Percentiles rank a stretch among this genome's conserved stretches.
These are phyloP conservation scores for Marmota monax DNA, from an alignment of 2,113 vertebrate species.

Conservation along the genomic window DNA sequence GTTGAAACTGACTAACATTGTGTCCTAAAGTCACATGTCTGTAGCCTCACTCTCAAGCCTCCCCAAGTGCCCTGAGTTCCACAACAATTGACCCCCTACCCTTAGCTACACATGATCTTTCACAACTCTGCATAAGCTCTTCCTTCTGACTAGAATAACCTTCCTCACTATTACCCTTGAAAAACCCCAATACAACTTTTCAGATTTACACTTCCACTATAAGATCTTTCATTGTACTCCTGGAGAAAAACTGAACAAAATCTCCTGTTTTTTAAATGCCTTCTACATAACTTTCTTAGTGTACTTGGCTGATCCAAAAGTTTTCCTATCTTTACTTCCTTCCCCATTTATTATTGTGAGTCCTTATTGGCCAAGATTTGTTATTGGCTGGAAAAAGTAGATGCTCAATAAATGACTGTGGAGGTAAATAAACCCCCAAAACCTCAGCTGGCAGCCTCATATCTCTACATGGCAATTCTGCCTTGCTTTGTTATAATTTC, in stretches of 20 bases:
- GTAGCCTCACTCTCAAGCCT: not conserved
- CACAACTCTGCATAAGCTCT: not conserved
- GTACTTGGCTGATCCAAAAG: not conserved
- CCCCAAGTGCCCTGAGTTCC: not conserved
- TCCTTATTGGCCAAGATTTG: not conserved
- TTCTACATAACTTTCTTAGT: not conserved
- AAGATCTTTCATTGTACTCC: not conserved
- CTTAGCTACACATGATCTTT: not conserved
- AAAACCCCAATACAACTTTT: not conserved
- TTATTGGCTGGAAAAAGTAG: not conserved
- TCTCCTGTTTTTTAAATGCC: not conserved
- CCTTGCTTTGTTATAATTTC: not conserved
- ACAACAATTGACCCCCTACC: not conserved
- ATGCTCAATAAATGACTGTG: not conserved
- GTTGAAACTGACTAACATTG: not conserved
- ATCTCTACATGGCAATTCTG: not conserved
- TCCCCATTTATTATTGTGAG: not conserved
- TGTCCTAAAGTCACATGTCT: not conserved
- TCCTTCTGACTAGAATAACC: not conserved
- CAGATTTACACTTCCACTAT: not conserved
- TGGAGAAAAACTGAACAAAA: not conserved
- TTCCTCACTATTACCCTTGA: not conserved
- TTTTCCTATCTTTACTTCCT: not conserved
- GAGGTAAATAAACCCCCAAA: not conserved
- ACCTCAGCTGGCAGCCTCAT: not conserved